These are phyloP conservation scores for Scyliorhinus canicula DNA, from an alignment of 2,797 vertebrate species.

Conservation along the genomic window DNA sequence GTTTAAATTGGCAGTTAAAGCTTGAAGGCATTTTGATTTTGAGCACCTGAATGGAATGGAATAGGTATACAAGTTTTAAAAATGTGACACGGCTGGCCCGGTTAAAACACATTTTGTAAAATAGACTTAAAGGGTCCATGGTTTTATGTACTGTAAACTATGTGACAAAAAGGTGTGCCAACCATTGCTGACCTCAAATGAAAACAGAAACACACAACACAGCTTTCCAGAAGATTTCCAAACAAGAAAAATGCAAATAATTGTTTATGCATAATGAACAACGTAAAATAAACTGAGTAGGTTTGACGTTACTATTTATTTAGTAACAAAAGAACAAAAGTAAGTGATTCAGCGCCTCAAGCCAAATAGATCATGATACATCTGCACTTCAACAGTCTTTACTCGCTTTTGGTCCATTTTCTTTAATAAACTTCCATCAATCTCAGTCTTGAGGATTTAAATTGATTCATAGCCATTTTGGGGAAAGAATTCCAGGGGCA, in stretches of 20 bases:
- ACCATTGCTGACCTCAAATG: not conserved
- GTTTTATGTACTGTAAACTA: conserved; percentile 32
- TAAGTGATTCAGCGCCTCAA: not conserved
- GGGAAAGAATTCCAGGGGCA: not conserved
- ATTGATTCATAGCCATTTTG: not conserved
- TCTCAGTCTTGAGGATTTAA: not conserved
- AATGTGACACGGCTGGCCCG: too few species aligned
- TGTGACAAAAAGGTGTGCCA: conserved; percentile 32
- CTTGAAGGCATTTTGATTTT: not conserved
- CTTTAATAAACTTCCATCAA: not conserved
- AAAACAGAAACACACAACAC: not conserved
- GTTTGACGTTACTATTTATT: not conserved
- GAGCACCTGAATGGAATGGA: not conserved
- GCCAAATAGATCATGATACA: not conserved
- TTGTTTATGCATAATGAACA: not conserved
- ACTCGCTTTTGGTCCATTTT: not conserved
- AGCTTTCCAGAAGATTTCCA: not conserved
- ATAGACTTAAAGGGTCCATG: conserved; percentile 5
- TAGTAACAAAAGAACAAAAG: not conserved
- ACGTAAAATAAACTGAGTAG: not conserved
- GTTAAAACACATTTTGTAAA: not conserved
- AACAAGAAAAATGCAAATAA: conserved; percentile 18
- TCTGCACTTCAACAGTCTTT: not conserved
- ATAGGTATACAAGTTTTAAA: not conserved
- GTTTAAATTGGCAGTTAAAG: not conserved